Base-by-base conservation (phyloP, 2,113 vertebrate species). In the Gila orcuttii region DNA sequence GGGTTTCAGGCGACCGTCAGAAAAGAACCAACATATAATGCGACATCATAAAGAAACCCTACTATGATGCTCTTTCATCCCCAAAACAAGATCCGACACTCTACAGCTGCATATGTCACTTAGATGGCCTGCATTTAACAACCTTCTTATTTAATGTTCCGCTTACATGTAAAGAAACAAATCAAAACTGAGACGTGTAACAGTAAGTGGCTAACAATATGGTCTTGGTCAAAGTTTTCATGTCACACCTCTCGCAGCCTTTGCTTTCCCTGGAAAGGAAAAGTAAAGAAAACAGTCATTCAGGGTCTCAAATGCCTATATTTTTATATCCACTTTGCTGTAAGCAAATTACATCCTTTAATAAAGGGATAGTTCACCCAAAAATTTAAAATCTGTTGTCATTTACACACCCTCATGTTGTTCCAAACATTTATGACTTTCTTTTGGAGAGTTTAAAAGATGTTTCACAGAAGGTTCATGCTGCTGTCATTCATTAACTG, bases 21-120 rank as follows among this genome's bases (percentile, higher is more conserved):
- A 99, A 94, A 99, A 99, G 93, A 99, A 97, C 92, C 98, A 99
- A 93, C 98, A 99, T 94, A 98, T 99, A 94, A 96, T 98, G 96
- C 95, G 98, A 90, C 98, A 99, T 93, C 98, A 99, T 94, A 99
- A 99, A 93, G 98, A 99, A 92, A 96, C 97, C 92, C 90, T 99
- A 84, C 94, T 98, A 91, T 98, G 96, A 84, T 47, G 33, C 77
- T 47, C 87, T 84, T 33, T 13, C 42, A 78, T 64, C 39, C 66
- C 36, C 2, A 36, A 64, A 31, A 79, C 73, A 59, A 66, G 25
- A 79, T 60, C 89, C n/a, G 39, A 62, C 71, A 17, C 57, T 36
- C 68, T 21, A 55, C 81, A 91, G 90, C 25, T 55, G 28, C 50
- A 23, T 2, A 8, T 23, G 45, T 57, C 17, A 47, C 52, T 17